A percentile compares a stretch with the other conserved stretches of the same genome.
Evolutionary conservation across 2,888 invertebrate genomes (phyloP).

Genomic region (Scaptomyza cyrtandrae): DNA sequence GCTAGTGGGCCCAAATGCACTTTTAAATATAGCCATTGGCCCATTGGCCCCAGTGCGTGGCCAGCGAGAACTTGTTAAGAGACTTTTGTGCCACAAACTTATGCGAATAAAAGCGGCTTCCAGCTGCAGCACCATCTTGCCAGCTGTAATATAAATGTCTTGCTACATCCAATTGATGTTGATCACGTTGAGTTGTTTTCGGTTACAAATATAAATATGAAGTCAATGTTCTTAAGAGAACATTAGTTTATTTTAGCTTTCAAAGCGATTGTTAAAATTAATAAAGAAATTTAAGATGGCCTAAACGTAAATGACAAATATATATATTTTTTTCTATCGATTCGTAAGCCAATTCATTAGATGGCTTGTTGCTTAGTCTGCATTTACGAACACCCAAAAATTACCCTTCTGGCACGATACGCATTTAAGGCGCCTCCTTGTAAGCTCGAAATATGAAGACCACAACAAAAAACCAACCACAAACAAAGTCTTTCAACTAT

Average conservation of each 20-base stretch:
- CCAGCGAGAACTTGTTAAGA: conserved; percentile 38
- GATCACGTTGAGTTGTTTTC: neutral
- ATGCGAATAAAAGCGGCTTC: conserved; percentile 12
- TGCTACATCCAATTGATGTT: conserved; percentile 9
- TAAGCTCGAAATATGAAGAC: neutral
- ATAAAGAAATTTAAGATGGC: too few species aligned
- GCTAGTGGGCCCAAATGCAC: conserved; percentile 49
- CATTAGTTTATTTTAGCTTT: too few species aligned
- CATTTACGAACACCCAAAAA: neutral
- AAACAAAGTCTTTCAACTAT: neutral
- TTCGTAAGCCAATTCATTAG: neutral
- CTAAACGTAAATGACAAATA: too few species aligned
- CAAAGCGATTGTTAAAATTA: too few species aligned
- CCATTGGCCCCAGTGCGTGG: conserved; percentile 37
- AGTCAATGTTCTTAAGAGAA: neutral
- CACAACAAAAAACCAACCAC: neutral
- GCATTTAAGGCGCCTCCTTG: neutral
- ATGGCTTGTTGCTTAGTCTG: neutral
- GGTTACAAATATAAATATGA: too few species aligned
- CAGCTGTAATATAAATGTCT: conserved; percentile 39
- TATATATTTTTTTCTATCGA: too few species aligned
- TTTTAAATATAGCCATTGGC: conserved; percentile 57
- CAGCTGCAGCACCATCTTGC: conserved; percentile 11
- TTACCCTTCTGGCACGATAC: neutral
- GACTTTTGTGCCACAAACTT: conserved; percentile 6